These are phyloP conservation scores for Scaptomyza parva DNA, from an alignment of 2,888 invertebrate species.

Conservation along the genomic window DNA sequence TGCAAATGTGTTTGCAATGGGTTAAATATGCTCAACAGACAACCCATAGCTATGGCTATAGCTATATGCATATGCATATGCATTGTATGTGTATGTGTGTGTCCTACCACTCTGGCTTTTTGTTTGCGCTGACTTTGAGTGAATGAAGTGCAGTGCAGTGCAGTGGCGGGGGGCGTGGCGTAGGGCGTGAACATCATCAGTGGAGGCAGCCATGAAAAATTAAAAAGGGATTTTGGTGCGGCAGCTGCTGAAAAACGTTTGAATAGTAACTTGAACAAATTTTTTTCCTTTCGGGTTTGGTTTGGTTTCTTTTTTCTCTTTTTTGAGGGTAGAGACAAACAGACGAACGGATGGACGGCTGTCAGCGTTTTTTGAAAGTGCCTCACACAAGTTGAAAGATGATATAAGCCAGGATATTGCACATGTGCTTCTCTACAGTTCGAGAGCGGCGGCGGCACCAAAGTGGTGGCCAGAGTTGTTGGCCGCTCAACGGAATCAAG, in stretches of 20 bases:
- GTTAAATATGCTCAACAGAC: slow-evolving; percentile 67
- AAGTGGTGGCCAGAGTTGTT: slow-evolving; percentile 44
- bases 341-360: not conserved
- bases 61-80: slow-evolving; percentile 59
- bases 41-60: no score
- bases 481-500: slow-evolving; percentile 19
- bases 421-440: slow-evolving; percentile 50
- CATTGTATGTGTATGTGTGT: slow-evolving; percentile 16
- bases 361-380: slow-evolving; percentile 55
- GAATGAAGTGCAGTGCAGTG: slow-evolving; percentile 38
- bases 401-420: slow-evolving; percentile 54
- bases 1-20: slow-evolving; percentile 75
- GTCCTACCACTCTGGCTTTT: slow-evolving; percentile 43
- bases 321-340: not conserved
- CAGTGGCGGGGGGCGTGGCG: not conserved
- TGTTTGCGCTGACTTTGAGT: slow-evolving; percentile 75
- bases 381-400: slow-evolving; percentile 46
- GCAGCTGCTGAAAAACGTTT: slow-evolving; percentile 75
- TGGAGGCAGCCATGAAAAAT: slow-evolving; percentile 67
- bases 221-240: slow-evolving; percentile 76
- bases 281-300: slow-evolving; percentile 36
- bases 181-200: slow-evolving; percentile 2
- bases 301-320: slow-evolving; percentile 2
- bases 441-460: slow-evolving; percentile 30
- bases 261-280: slow-evolving; percentile 74